phyloP scores from a whole-genome alignment of 2,888 invertebrate genomes.

The Drosophila flavopinicola region DNA sequence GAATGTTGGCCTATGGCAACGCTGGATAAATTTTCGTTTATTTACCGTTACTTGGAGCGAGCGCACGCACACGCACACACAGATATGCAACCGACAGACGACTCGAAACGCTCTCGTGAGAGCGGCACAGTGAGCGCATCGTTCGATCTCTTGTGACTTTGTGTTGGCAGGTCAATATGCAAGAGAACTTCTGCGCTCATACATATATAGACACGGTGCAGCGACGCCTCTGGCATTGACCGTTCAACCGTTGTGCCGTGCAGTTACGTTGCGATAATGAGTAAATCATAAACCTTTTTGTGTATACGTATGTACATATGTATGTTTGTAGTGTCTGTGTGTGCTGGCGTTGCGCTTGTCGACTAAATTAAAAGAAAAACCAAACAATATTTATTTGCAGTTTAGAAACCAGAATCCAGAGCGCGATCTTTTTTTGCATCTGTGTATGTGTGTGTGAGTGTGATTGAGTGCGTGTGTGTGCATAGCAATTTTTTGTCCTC shows the following conservation, averaged over 20 bases:
- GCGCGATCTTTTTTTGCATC: slow-evolving; percentile 24
- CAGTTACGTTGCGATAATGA: neutral
- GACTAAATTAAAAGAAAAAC: slow-evolving; percentile 8
- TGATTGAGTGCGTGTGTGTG: slow-evolving; percentile 12
- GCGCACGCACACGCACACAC: slow-evolving; percentile 4
- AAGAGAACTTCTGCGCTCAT: neutral
- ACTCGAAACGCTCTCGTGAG: too few relatives aligned
- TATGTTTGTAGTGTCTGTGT: slow-evolving; percentile 30
- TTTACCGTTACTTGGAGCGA: slow-evolving; percentile 35
- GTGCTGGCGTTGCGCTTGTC: slow-evolving; percentile 4
- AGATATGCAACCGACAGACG: neutral
- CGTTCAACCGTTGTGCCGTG: slow-evolving; percentile 10
- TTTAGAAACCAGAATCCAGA: slow-evolving; percentile 19
- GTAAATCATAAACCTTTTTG: neutral
- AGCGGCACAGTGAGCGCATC: neutral
- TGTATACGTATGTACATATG: too few relatives aligned
- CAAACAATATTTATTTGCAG: slow-evolving; percentile 36
- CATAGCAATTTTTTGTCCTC: slow-evolving; percentile 13
- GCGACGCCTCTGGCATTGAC: slow-evolving; percentile 6
- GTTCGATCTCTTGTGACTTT: neutral
- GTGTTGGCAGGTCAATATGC: slow-evolving; percentile 5
- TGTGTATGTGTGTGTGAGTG: slow-evolving; percentile 7
- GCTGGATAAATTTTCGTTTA: neutral
- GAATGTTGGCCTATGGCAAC: slow-evolving; percentile 16
- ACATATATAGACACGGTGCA: neutral